Evolutionary conservation across 64 coral and sea anemone species (phyloP), one percentile per base, ranked within the genome.

Genomic region (Catalaphyllia jardinei): DNA sequence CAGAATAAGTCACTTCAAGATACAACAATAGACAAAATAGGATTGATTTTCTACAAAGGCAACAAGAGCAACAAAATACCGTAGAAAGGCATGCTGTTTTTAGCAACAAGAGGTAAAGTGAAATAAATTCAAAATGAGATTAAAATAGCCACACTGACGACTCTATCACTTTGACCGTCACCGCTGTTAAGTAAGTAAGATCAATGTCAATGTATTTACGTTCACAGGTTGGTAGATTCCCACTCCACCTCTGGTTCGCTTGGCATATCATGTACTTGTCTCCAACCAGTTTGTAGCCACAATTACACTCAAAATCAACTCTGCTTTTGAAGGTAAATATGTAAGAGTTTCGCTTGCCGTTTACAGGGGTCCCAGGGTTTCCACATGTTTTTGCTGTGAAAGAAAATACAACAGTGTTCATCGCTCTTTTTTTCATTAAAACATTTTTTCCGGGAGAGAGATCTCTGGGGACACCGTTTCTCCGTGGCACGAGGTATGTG

Each of bases 361-460:
- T 82, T 8, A 0, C 7, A 18, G 76, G 88, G 20, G 14, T 94
- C 9, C 89, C 88, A 15, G 93, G 93, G 57, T 91, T 49, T 27
- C 93, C 93, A 52, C 93, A 94, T 46, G 76, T 91, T 62, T 89
- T 94, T 24, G 93, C 88, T 91, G 51, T 30, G 59, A 30, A 72
- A 18, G 72, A 6, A 86, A 55, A 54, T 18, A 13, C 24, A 35
- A 20, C 10, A 69, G 54, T 46, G 4, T 42, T 51, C 24, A 52
- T 74, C 19, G n/a, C 2, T 73, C 28, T 54, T 54, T 4, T 54
- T 54, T 54, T 54, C n/a, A n/a, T n/a, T n/a, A n/a, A n/a, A n/a
- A n/a, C n/a, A n/a, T n/a, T n/a, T n/a, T n/a, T n/a, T n/a, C n/a
- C n/a, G n/a, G n/a, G n/a, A 8, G 13, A 54, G 8, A 54, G 0